These are phyloP conservation scores for Colaptes auratus DNA, from an alignment of 2,113 vertebrate species.

Conservation along the genomic window DNA sequence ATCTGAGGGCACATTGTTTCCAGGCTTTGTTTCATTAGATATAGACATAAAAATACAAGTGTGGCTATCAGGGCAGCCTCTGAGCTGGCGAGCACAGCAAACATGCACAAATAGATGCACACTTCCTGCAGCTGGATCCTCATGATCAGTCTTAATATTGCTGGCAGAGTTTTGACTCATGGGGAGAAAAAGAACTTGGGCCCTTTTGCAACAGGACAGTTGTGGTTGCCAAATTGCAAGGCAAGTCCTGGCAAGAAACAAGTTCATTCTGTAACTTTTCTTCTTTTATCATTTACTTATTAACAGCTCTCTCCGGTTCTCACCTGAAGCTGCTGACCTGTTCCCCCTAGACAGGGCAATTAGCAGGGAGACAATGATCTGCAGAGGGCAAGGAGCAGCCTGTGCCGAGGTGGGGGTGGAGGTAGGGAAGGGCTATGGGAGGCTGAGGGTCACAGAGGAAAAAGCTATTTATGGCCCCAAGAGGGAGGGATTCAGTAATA, in stretches of 20 bases:
- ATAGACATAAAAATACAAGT: neutral
- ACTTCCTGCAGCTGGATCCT: neutral
- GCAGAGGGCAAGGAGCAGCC: conserved; percentile 64
- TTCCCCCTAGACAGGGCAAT: conserved; percentile 54
- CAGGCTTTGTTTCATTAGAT: neutral
- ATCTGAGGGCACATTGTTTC: neutral
- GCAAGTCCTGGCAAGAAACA: conserved; percentile 54
- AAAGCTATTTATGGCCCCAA: conserved; percentile 42
- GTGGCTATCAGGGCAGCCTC: neutral
- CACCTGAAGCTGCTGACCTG: conserved; percentile 69
- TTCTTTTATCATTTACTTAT: conserved; percentile 71
- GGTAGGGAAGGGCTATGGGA: neutral
- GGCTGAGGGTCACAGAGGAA: conserved; percentile 24
- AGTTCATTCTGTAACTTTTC: conserved; percentile 52
- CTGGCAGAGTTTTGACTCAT: neutral
- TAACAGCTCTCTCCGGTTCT: conserved; percentile 56
- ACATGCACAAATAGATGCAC: neutral
- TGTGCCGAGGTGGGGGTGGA: conserved; percentile 6
- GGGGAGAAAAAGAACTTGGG: neutral
- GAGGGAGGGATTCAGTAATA: conserved; percentile 46
- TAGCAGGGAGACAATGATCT: conserved; percentile 61
- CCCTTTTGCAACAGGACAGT: conserved; percentile 12
- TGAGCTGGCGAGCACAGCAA: neutral
- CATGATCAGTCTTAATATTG: neutral
- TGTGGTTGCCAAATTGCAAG: neutral